Conservation (phyloP, 1,140 invertebrate genomes). For the Cyclina sinensis region DNA sequence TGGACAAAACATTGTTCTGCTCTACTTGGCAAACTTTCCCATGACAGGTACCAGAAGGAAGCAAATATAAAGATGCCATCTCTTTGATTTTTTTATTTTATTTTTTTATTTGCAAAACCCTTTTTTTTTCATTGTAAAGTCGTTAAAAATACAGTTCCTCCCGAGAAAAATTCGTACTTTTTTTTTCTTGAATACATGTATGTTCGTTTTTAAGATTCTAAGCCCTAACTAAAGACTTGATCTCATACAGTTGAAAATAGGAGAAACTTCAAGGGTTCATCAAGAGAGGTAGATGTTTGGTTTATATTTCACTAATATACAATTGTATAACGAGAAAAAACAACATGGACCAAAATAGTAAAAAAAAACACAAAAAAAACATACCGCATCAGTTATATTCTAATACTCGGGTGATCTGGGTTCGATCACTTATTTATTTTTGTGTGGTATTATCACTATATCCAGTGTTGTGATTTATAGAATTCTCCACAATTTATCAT, state of each 20-base stretch:
- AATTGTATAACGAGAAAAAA: background rate
- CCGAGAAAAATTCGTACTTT: no score
- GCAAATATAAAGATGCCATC: background rate
- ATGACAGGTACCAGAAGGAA: background rate
- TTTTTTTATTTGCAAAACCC: no score
- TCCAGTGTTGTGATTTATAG: conserved; percentile 44
- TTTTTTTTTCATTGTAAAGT: no score
- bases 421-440: conserved; percentile 32
- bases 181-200: no score
- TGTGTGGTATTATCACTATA: background rate
- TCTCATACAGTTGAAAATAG: no score
- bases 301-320: background rate
- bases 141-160: no score
- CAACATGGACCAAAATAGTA: background rate
- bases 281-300: no score
- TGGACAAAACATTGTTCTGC: conserved; percentile 31
- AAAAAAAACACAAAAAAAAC: no score
- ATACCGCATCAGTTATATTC: conserved; percentile 12
- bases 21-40: background rate
- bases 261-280: no score
- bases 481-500: conserved; percentile 53
- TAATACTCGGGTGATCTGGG: background rate
- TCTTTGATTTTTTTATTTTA: background rate
- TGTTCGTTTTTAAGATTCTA: no score
- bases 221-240: no score